These are phyloP conservation scores for Corynorhinus townsendii DNA, from an alignment of 2,113 vertebrate genomes.

Conservation along the genomic window DNA sequence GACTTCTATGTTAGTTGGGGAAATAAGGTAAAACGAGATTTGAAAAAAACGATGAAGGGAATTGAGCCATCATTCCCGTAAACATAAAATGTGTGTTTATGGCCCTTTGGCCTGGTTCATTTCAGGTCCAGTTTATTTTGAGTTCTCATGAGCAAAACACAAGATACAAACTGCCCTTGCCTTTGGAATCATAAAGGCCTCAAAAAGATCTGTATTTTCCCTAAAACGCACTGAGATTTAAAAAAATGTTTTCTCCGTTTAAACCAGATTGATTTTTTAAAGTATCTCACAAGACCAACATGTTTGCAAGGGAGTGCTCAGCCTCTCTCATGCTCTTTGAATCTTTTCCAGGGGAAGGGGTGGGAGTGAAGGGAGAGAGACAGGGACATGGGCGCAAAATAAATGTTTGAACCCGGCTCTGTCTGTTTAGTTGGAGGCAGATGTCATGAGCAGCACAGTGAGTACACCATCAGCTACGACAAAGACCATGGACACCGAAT, in stretches of 20 bases:
- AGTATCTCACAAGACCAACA: conserved; percentile 40
- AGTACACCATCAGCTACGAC: neutral
- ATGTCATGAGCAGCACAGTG: rapidly evolving
- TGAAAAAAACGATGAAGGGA: conserved; percentile 37
- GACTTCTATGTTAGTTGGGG: neutral
- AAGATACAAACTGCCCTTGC: conserved; percentile 50
- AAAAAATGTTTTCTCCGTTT: conserved; percentile 45
- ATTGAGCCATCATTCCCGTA: conserved; percentile 1
- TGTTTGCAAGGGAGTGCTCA: neutral
- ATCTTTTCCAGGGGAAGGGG: neutral
- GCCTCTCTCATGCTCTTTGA: neutral
- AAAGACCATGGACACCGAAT: neutral
- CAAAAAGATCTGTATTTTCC: conserved; percentile 48
- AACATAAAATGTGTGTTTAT: conserved; percentile 43
- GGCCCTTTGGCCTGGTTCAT: conserved; percentile 48
- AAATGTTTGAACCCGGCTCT: neutral
- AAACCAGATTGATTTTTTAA: conserved; percentile 64
- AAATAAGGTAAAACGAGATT: conserved; percentile 42
- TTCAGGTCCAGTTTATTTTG: conserved; percentile 44
- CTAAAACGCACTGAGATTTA: conserved; percentile 49
- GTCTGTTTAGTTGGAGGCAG: neutral
- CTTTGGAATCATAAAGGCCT: conserved; percentile 64
- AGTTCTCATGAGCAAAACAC: conserved; percentile 46
- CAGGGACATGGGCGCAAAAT: neutral
- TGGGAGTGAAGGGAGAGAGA: neutral